phyloP scores from a whole-genome alignment of 2,888 invertebrate genomes.

The Patella ulyssiponensis region DNA sequence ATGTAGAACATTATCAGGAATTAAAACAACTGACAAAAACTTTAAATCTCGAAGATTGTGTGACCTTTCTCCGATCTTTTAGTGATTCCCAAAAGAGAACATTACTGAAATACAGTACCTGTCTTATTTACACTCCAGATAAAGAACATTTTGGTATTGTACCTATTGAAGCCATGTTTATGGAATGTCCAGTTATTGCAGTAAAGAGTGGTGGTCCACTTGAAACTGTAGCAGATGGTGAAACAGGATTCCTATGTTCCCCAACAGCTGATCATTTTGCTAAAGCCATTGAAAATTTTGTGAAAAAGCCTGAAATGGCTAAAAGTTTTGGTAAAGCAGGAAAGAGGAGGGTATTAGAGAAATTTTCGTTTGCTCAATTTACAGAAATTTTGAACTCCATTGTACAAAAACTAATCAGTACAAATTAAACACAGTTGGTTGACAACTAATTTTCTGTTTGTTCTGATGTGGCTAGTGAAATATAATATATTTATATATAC shows the following conservation, averaged over 20 bases:
- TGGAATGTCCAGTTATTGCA: conserved; percentile 93
- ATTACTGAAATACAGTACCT: conserved; percentile 83
- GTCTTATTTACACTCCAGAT: conserved; percentile 93
- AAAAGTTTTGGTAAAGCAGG: conserved; percentile 84
- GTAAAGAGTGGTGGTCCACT: conserved; percentile 95
- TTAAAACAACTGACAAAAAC: conserved; percentile 79
- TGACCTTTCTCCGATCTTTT: conserved; percentile 90
- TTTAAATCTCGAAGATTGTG: conserved; percentile 76
- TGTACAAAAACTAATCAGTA: conserved; percentile 39
- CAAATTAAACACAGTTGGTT: neutral
- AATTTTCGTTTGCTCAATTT: conserved; percentile 89
- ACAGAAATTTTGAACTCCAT: conserved; percentile 63
- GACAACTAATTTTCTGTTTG: neutral
- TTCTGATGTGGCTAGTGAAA: neutral
- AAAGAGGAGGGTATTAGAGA: conserved; percentile 80
- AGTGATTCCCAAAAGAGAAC: conserved; percentile 87
- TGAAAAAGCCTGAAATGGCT: conserved; percentile 78
- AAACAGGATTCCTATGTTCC: conserved; percentile 73
- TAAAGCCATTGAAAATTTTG: conserved; percentile 81
- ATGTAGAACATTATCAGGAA: conserved; percentile 87
- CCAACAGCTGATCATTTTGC: conserved; percentile 82
- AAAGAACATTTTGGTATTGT: conserved; percentile 99
- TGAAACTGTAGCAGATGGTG: conserved; percentile 82
- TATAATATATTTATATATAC: too few species aligned
- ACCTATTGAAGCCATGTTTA: conserved; percentile 98